These are phyloP conservation scores for Ornithorhynchus anatinus DNA, from an alignment of 2,113 vertebrate species.

Conservation along the genomic window DNA sequence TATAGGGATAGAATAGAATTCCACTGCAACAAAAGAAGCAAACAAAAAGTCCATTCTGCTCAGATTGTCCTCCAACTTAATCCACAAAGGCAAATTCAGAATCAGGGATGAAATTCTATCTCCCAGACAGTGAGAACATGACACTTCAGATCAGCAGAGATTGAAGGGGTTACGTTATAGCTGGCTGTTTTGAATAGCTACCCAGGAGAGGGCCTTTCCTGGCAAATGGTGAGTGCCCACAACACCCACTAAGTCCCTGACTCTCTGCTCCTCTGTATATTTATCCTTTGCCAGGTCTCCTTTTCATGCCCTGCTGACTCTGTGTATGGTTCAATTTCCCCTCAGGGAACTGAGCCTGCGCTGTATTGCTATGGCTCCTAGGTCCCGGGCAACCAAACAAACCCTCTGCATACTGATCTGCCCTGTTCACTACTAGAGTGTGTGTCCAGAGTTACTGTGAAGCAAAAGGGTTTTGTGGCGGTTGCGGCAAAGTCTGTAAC, in stretches of 20 bases:
- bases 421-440: neutral
- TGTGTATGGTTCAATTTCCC: conserved; percentile 1
- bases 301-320: neutral
- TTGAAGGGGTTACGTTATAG: neutral
- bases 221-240: neutral
- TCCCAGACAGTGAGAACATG: neutral
- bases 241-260: neutral
- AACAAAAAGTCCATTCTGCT: neutral
- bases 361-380: neutral
- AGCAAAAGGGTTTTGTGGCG: neutral
- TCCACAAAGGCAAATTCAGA: neutral
- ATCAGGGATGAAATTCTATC: neutral
- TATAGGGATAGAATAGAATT: neutral
- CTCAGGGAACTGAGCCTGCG: neutral
- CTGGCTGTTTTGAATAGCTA: neutral
- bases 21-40: neutral
- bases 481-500: neutral
- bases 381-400: conserved; percentile 24
- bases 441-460: neutral
- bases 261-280: neutral
- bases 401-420: neutral
- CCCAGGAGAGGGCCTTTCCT: neutral
- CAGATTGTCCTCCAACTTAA: neutral
- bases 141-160: neutral
- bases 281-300: neutral